phyloP scores from a whole-genome alignment of 2,797 vertebrate species.

The Mionectes olivaceus region DNA sequence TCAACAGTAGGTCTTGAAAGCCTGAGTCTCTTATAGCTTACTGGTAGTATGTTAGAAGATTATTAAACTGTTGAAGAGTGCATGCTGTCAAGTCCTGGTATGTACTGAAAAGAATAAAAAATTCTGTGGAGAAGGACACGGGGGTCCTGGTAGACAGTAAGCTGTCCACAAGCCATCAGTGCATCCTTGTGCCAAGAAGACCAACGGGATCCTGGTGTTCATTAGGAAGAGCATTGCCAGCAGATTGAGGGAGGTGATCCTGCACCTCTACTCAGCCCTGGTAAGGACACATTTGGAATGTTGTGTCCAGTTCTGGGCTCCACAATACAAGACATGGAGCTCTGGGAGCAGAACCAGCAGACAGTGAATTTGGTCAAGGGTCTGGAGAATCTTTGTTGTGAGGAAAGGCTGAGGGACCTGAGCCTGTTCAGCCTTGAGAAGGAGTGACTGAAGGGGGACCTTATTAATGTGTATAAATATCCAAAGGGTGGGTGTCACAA shows the following conservation, averaged over 20 bases:
- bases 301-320: not conserved
- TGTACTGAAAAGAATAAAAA: not conserved
- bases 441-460: not conserved
- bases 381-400: fast-evolving
- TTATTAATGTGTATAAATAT: not conserved
- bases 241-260: not conserved
- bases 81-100: not conserved
- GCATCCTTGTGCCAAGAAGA: too few species aligned
- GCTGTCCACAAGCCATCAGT: not conserved
- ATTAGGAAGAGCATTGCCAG: not conserved
- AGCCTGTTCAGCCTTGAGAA: fast-evolving
- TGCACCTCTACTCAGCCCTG: not conserved
- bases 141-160: not conserved
- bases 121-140: too few species aligned
- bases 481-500: not conserved
- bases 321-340: fast-evolving
- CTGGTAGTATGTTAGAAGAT: not conserved
- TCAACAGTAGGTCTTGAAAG: not conserved
- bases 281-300: not conserved
- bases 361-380: fast-evolving
- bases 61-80: not conserved
- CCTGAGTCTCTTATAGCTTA: not conserved
- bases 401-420: not conserved
- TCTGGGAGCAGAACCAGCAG: fast-evolving
- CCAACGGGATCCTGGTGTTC: fast-evolving